Base-by-base conservation (phyloP, 92 coral and sea anemone genomes). In the Muricea muricata region DNA sequence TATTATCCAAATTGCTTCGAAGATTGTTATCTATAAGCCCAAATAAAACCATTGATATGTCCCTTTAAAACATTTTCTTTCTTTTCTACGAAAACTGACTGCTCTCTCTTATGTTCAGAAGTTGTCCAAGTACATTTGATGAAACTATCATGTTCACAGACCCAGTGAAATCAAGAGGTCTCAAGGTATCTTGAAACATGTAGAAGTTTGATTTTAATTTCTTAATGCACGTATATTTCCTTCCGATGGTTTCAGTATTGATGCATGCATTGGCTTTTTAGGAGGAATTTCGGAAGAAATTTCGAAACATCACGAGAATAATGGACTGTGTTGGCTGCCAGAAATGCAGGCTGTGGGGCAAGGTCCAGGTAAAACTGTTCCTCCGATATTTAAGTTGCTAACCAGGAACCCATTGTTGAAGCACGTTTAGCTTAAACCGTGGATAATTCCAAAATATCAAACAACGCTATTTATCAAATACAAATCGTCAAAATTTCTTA, bases 261-360 rank as follows among this genome's bases (percentile, higher is more conserved):
- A 18, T 54, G 45, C 39, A n/a, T 0, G 18, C n/a, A 5, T 26
- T 37, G 11, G 37, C 30, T 58, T 14, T 48, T n/a, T 72, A 97
- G 99, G 93, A 92, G 83, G 99, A 97, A 78, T 97, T 97, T 87
- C 90, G 94, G 79, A 93, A 88, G 25, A 97, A 97, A 78, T 97
- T 97, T 47, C 92, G 94, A n/a, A 97, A 97, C 80, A 91, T 97
- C 12, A 94, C 99, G 30, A 94, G 93, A 46, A 97, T 97, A 78
- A 97, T 97, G 99, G 99, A 97, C 85, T 97, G 99, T 58, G 99
- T 97, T 50, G 99, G 99, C 9, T 97, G 99, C 65, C 98, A 97
- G 52, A 97, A 97, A 84, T 97, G 99, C 69, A 83, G 97, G 7
- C 81, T 97, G 40, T 97, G 99, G 99, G 99, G 99, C 15, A 97